phyloP scores from a whole-genome alignment of 2,113 vertebrate genomes.

The Polypterus senegalus region DNA sequence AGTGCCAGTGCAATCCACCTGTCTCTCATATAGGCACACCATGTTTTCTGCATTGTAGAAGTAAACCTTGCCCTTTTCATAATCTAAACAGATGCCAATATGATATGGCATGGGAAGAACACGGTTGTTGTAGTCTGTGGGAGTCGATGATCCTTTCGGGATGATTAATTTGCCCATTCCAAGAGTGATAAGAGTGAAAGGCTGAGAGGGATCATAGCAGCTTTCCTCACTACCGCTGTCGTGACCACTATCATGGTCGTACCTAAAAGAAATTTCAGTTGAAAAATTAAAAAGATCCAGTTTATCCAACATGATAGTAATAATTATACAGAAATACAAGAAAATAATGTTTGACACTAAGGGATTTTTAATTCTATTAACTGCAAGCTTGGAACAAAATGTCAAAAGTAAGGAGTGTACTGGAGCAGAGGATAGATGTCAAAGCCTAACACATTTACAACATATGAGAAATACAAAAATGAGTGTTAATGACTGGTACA shows the following conservation, averaged over 20 bases:
- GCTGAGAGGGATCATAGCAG: conserved; percentile 71
- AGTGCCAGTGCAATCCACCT: conserved; percentile 76
- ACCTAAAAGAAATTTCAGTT: conserved; percentile 42
- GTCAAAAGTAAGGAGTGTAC: too few species aligned
- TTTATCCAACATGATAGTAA: too few species aligned
- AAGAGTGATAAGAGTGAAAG: conserved; percentile 76
- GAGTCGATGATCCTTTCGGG: conserved; percentile 52
- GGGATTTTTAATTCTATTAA: too few species aligned
- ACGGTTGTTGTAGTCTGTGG: conserved; percentile 54
- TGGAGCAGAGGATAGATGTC: too few species aligned
- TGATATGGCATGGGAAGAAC: conserved; percentile 68
- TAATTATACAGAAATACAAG: neutral
- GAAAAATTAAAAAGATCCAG: too few species aligned
- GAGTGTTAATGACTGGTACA: too few species aligned
- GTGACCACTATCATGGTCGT: conserved; percentile 90
- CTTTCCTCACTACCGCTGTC: conserved; percentile 94
- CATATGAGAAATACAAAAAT: too few species aligned
- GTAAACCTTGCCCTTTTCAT: conserved; percentile 68
- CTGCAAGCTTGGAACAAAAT: too few species aligned
- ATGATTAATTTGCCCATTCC: conserved; percentile 91
- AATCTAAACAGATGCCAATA: conserved; percentile 84
- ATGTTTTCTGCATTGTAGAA: conserved; percentile 78
- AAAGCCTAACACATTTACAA: too few species aligned
- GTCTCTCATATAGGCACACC: conserved; percentile 81
- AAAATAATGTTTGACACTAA: too few species aligned